Base-by-base conservation (phyloP, 2,113 vertebrate species). In the Brachypodius melanocephalos region DNA sequence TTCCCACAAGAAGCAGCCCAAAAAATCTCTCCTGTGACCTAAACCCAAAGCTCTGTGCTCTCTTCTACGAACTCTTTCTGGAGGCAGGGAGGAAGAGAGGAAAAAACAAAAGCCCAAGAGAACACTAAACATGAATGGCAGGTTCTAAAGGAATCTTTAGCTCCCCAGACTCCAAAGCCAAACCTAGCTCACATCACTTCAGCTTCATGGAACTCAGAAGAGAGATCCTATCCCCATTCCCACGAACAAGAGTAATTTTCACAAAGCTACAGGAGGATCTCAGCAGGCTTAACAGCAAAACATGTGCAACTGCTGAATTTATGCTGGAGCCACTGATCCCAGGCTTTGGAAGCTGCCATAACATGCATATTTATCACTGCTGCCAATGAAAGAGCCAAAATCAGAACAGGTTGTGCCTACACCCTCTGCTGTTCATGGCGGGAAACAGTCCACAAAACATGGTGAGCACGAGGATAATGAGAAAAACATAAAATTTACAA, bases 221-320 rank as follows among this genome's bases (percentile, higher is more conserved):
- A 88, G 62, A 66, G 63, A 89, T 89, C 89, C 84, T 42, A 66
- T 28, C 65, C 73, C 68, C 84, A 75, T 90, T 95, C 86, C 86
- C 87, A 95, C 0, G 61, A 92, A 92, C 73, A 75, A 87, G 80
- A 74, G 40, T 52, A 85, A 95, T 94, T 97, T 42, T 81, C 84
- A 81, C 83, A 93, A 82, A 90, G 59, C 79, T 90, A 54, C 72
- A 90, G 79, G 55, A 94, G 79, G 79, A 96, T 91, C 94, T 95
- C 95, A 90, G 88, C 95, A 93, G 95, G 90, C 95, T 97, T 82
- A 93, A 77, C 82, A 93, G 90, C 49, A 88, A 69, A 95, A 96
- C 88, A 94, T 24, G 85, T 93, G 93, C 85, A 92, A 85, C 79
- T 77, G 92, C 85, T 95, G 92, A 76, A 93, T 66, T 93, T 79